A percentile compares a stretch with the other conserved stretches of the same genome.
Evolutionary conservation across 2,888 invertebrate genomes (phyloP).

Genomic region (Xestia xanthographa): DNA sequence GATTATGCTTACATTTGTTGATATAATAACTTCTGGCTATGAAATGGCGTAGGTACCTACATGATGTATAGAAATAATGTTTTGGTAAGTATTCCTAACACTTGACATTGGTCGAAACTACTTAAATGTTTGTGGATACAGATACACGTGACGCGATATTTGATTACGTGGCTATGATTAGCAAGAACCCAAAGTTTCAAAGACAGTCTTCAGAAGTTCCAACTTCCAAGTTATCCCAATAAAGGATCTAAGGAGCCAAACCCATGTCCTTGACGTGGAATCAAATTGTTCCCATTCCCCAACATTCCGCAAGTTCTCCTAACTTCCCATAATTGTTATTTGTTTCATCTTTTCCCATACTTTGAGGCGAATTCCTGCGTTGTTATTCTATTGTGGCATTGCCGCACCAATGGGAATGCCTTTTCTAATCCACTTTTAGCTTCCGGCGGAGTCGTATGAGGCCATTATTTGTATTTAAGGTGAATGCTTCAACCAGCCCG

Average conservation of each 20-base stretch:
- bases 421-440: conserved; percentile 58
- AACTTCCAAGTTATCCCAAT: conserved; percentile 3
- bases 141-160: background rate
- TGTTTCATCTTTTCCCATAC: conserved; percentile 27
- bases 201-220: conserved; percentile 5
- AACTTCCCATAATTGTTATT: conserved; percentile 11
- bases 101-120: conserved; percentile 5
- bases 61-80: conserved; percentile 31
- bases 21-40: conserved; percentile 23
- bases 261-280: conserved; percentile 1
- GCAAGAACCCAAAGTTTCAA: conserved; percentile 8
- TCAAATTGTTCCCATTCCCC: conserved; percentile 35
- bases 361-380: conserved; percentile 27
- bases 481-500: too few relatives aligned
- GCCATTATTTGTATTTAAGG: conserved; percentile 38
- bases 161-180: background rate
- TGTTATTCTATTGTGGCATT: conserved; percentile 36
- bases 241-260: conserved; percentile 13
- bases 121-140: background rate
- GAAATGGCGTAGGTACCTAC: conserved; percentile 10
- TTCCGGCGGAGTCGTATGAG: conserved; percentile 27
- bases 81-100: conserved; percentile 2
- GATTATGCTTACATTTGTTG: conserved; percentile 40
- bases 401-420: conserved; percentile 21
- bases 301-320: conserved; percentile 5